Percentiles rank a stretch among this genome's conserved stretches.
These are phyloP conservation scores for Listrodromus nycthemerus DNA, from an alignment of 2,888 invertebrate species.

Conservation along the genomic window DNA sequence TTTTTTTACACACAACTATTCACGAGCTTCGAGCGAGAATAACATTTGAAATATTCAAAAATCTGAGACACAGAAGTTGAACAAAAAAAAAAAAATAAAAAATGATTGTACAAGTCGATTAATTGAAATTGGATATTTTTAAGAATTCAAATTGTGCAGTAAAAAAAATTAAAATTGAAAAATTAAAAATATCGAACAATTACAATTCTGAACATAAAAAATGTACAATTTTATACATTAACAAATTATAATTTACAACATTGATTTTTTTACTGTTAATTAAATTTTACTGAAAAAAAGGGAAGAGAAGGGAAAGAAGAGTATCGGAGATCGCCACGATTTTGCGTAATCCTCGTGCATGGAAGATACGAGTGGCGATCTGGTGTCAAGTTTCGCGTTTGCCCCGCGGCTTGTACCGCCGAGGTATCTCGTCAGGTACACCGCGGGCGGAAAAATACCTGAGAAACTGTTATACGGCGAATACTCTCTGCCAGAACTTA, in stretches of 20 bases:
- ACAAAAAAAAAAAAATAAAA: no score
- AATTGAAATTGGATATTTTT: no score
- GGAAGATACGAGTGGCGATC: conserved; percentile 61
- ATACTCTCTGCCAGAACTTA: background rate
- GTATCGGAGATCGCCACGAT: conserved; percentile 23
- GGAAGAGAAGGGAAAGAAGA: conserved; percentile 18
- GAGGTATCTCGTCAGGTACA: conserved; percentile 47
- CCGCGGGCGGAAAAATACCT: conserved; percentile 54
- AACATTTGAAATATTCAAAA: no score
- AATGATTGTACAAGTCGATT: no score
- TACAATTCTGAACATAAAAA: no score
- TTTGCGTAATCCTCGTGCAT: conserved; percentile 23
- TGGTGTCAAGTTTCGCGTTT: conserved; percentile 59
- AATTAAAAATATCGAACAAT: no score
- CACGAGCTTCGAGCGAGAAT: background rate
- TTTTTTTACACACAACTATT: conserved; percentile 45
- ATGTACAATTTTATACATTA: no score
- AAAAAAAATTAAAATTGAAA: no score
- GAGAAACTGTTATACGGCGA: conserved; percentile 13
- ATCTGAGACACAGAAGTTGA: no score
- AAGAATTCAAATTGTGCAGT: no score
- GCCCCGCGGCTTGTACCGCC: conserved; percentile 7
- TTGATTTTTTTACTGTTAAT: no score
- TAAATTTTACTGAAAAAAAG: background rate
- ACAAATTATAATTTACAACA: no score